These are phyloP conservation scores for Hystrix brachyura DNA, from an alignment of 2,113 vertebrate genomes.

Conservation along the genomic window DNA sequence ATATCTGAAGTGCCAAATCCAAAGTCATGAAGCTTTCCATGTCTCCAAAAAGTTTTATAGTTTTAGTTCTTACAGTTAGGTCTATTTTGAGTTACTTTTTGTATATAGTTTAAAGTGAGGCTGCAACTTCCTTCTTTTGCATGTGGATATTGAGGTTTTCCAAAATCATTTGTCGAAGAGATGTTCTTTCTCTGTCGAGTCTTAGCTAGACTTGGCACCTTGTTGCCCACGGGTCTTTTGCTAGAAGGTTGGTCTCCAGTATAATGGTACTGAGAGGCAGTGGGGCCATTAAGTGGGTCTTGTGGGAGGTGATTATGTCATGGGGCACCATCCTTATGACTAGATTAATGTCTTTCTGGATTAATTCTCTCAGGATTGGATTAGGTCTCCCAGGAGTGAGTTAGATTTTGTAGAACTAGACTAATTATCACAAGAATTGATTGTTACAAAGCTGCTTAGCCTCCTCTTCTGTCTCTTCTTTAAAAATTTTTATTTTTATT, in stretches of 20 bases:
- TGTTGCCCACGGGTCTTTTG: background rate
- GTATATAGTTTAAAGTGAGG: background rate
- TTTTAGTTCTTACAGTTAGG: background rate
- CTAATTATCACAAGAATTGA: background rate
- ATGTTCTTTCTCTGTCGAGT: background rate
- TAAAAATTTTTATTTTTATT: no score
- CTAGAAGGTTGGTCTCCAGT: background rate
- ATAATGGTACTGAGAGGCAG: background rate
- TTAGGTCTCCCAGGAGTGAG: background rate
- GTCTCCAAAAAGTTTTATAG: background rate
- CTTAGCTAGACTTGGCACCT: background rate
- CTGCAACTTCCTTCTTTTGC: background rate
- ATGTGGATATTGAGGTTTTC: background rate
- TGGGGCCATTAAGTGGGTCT: background rate
- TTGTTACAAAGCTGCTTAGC: background rate
- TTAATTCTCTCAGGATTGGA: background rate
- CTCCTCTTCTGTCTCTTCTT: background rate
- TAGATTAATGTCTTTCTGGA: background rate
- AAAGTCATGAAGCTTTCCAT: background rate
- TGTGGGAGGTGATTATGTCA: background rate
- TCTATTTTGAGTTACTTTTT: background rate
- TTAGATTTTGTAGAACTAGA: background rate
- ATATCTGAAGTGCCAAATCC: background rate
- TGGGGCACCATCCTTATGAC: background rate
- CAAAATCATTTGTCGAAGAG: background rate